Evolutionary conservation across 2,797 vertebrate genomes (phyloP).

Genomic region (Poliocrania exsul): DNA sequence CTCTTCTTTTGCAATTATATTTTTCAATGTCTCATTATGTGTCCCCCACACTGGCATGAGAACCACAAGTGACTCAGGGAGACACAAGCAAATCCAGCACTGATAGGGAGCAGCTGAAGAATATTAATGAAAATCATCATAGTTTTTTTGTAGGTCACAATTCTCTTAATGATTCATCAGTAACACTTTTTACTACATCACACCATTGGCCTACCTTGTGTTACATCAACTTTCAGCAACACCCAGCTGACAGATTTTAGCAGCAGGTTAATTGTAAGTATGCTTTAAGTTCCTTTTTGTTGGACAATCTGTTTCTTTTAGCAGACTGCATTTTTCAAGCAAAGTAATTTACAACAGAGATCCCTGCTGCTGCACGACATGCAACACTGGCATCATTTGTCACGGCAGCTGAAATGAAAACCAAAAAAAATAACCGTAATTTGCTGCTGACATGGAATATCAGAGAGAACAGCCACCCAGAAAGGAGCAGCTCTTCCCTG

Average conservation of each 20-base stretch:
- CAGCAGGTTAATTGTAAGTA: neutral
- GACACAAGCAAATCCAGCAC: neutral
- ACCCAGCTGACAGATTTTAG: neutral
- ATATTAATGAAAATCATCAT: fast-evolving
- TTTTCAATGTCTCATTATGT: neutral
- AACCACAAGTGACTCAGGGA: neutral
- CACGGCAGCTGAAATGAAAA: neutral
- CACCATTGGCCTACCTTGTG: neutral
- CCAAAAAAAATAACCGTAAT: neutral
- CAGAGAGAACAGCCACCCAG: neutral
- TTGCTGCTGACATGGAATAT: neutral
- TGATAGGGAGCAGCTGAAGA: neutral
- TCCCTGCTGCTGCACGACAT: fast-evolving
- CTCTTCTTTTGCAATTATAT: neutral
- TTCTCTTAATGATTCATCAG: neutral
- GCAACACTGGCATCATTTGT: neutral
- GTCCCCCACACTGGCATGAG: fast-evolving
- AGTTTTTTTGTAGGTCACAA: neutral
- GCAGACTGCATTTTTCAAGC: neutral
- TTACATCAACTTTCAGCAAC: neutral
- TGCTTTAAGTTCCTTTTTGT: neutral
- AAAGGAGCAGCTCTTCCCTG: neutral
- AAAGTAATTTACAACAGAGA: neutral
- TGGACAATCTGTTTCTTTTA: neutral
- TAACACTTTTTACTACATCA: neutral